These are phyloP conservation scores for Salminus brasiliensis DNA, from an alignment of 2,113 vertebrate genomes.

Conservation along the genomic window DNA sequence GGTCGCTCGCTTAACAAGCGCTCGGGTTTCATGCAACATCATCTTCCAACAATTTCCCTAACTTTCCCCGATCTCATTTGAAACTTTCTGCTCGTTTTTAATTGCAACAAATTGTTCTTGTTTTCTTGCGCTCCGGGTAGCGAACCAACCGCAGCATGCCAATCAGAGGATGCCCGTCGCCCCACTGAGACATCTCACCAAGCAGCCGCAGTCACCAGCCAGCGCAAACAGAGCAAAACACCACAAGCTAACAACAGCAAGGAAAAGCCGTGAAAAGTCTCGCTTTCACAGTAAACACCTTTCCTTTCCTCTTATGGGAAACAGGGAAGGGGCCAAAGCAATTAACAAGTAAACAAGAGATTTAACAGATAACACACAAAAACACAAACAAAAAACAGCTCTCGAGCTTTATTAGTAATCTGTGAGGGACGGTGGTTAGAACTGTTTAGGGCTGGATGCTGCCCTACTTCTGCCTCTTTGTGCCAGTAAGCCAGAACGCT, in stretches of 20 bases:
- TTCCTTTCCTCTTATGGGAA: slow-evolving; percentile 31
- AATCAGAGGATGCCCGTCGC: neutral
- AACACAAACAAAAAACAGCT: slow-evolving; percentile 40
- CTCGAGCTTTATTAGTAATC: slow-evolving; percentile 41
- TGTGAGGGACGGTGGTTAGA: slow-evolving; percentile 1
- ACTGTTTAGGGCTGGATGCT: neutral
- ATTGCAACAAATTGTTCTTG: neutral
- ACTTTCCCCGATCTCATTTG: neutral
- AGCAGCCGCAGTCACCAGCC: neutral
- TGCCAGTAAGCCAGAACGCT: neutral
- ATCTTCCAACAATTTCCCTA: neutral
- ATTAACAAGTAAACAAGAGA: slow-evolving; percentile 54
- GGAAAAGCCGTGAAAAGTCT: slow-evolving; percentile 40
- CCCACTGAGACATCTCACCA: slow-evolving; percentile 34
- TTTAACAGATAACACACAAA: slow-evolving; percentile 40
- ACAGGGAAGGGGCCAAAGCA: slow-evolving; percentile 43
- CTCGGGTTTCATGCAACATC: neutral
- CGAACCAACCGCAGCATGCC: slow-evolving; percentile 10
- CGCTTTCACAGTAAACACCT: slow-evolving; percentile 54
- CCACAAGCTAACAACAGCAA: slow-evolving; percentile 22
- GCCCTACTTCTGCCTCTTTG: slow-evolving; percentile 12
- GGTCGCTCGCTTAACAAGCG: neutral
- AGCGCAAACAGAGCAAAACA: slow-evolving; percentile 45
- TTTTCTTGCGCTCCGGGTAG: neutral
- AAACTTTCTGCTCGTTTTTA: slow-evolving; percentile 24